phyloP scores from a whole-genome alignment of 2,797 vertebrate genomes.

The Eulemur albifrons region DNA sequence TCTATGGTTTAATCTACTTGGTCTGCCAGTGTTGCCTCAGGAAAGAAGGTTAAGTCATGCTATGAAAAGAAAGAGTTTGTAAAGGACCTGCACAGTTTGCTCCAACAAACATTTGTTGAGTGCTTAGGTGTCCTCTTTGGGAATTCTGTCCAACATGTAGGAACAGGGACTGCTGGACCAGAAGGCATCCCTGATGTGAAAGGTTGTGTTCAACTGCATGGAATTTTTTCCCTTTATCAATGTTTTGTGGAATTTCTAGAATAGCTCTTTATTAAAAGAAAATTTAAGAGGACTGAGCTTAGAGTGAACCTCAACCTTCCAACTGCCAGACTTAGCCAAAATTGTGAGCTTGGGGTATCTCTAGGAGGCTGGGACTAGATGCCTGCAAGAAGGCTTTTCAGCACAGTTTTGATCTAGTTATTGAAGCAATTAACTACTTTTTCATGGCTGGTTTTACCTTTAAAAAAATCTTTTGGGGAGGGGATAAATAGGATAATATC shows the following conservation, averaged over 20 bases:
- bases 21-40: neutral
- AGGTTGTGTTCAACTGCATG: neutral
- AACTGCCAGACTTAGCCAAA: neutral
- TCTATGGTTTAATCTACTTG: neutral
- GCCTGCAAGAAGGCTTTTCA: neutral
- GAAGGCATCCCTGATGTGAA: neutral
- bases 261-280: neutral
- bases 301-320: neutral
- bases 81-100: neutral
- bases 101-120: neutral
- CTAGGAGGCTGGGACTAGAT: neutral
- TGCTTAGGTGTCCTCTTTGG: neutral
- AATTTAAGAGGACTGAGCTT: neutral
- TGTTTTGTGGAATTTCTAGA: neutral
- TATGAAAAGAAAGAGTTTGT: neutral
- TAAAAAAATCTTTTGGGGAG: neutral
- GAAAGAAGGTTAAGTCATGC: neutral
- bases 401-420: neutral
- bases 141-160: neutral
- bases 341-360: neutral
- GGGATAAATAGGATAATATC: neutral
- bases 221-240: neutral
- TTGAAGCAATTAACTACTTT: neutral
- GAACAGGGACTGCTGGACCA: neutral
- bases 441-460: conserved; percentile 5